Base-by-base conservation (phyloP, 1,140 invertebrate genomes). In the Heliothis virescens region DNA sequence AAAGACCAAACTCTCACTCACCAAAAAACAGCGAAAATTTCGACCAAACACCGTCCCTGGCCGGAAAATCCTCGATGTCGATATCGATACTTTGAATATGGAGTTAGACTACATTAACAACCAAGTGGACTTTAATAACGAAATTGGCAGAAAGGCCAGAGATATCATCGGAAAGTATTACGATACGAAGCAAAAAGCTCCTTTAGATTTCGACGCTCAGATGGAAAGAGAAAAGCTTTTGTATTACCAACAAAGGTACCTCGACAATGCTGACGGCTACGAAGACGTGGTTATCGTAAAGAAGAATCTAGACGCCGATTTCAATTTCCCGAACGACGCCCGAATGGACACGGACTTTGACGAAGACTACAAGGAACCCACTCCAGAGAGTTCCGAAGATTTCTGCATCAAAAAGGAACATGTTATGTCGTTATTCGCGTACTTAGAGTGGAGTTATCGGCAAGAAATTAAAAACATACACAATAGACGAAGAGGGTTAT, bases 391-490 rank as follows among this genome's bases (percentile, higher is more conserved):
- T 53, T 94, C 79, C 0, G 95, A 96, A 71, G 93, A 94, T 5
- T 94, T 96, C 80, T 97, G 96, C 85, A 95, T 96, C 13, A 96
- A 96, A 85, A 95, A 95, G 29, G 96, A 97, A 77, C 96, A 98
- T 82, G 96, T 98, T 10, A 96, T 96, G 21, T 96, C 96, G 0
- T 89, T 98, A 10, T 97, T 98, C 87, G 95, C 96, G 0, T 98
- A 97, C 84, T 96, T 96, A 13, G 97, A 98, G 86, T 97, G 97
- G 96, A 96, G 97, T 79, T 96, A 96, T 9, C 95, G 95, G 41
- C 96, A 97, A 82, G 95, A 96, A 47, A 96, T 96, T 26, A 96
- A 96, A 65, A 97, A 96, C 87, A 88, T 95, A 1, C 95, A 95
- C 82, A 96, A 97, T 67, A 96, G 95, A 86, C 95, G 96, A 73